Evolutionary conservation across 1,140 invertebrate species (phyloP).

Genomic region (Wasmannia auropunctata): DNA sequence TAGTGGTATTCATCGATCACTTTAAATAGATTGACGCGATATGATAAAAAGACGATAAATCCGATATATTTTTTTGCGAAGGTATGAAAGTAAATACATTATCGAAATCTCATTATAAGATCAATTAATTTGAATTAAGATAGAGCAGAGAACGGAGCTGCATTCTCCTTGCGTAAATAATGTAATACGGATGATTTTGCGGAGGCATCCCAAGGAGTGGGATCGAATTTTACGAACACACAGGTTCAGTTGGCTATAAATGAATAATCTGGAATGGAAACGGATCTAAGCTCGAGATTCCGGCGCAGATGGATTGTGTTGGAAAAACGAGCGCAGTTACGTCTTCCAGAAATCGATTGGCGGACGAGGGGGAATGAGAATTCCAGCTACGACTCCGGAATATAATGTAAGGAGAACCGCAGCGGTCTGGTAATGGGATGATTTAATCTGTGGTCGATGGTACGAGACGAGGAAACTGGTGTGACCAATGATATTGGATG

Average conservation of each 20-base stretch:
- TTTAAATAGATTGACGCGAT: not conserved
- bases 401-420: constrained; percentile 65
- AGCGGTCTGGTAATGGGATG: constrained; percentile 62
- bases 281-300: not conserved
- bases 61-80: not conserved
- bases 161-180: not conserved
- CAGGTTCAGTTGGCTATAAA: not conserved
- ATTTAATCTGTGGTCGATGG: constrained; percentile 67
- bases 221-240: not conserved
- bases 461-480: constrained; percentile 59
- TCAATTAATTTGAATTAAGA: not conserved
- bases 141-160: not conserved
- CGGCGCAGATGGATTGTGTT: constrained; percentile 15
- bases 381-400: constrained; percentile 47
- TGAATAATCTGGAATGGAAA: not conserved
- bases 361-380: constrained; percentile 44
- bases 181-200: not conserved
- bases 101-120: not conserved
- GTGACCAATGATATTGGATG: constrained; percentile 64
- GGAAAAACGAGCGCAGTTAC: constrained; percentile 37
- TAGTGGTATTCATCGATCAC: not conserved
- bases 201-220: not conserved
- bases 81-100: not conserved
- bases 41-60: constrained; percentile 1
- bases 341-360: constrained; percentile 49